Conservation (phyloP, 2,797 vertebrate genomes). For the Periophthalmus magnuspinnatus region DNA sequence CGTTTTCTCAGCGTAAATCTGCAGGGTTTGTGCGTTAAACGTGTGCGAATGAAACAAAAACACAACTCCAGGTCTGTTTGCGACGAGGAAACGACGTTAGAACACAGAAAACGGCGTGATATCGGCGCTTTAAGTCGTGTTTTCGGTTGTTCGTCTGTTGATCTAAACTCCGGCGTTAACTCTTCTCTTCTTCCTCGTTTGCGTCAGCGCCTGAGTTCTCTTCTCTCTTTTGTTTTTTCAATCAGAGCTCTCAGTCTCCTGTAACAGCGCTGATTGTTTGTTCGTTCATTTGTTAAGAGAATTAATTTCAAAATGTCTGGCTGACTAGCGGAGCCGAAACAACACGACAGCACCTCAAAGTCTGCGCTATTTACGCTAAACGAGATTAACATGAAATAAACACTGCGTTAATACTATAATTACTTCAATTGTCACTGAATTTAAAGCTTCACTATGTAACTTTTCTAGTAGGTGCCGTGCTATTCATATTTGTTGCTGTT, state of each 20-base stretch:
- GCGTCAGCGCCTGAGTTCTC: conserved; percentile 28
- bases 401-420: too few species aligned
- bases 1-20: too few species aligned
- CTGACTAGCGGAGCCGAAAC: conserved; percentile 18
- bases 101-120: too few species aligned
- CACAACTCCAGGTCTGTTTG: too few species aligned
- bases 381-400: neutral
- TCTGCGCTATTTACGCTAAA: conserved; percentile 17
- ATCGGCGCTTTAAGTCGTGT: neutral
- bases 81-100: too few species aligned
- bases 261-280: conserved; percentile 35
- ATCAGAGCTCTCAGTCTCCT: conserved; percentile 20
- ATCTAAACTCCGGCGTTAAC: conserved; percentile 9
- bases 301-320: conserved; percentile 45
- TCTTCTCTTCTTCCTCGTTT: conserved; percentile 20
- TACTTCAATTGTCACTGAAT: too few species aligned
- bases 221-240: conserved; percentile 40
- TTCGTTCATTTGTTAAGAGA: conserved; percentile 40
- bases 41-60: too few species aligned
- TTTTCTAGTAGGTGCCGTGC: too few species aligned
- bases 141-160: conserved; percentile 18
- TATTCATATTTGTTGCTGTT: too few species aligned
- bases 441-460: too few species aligned
- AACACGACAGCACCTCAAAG: neutral
- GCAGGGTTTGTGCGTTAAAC: too few species aligned